A percentile compares a stretch with the other conserved stretches of the same genome.
These are phyloP conservation scores for Hemichromis elongatus DNA, from an alignment of 2,113 vertebrate species.

Conservation along the genomic window DNA sequence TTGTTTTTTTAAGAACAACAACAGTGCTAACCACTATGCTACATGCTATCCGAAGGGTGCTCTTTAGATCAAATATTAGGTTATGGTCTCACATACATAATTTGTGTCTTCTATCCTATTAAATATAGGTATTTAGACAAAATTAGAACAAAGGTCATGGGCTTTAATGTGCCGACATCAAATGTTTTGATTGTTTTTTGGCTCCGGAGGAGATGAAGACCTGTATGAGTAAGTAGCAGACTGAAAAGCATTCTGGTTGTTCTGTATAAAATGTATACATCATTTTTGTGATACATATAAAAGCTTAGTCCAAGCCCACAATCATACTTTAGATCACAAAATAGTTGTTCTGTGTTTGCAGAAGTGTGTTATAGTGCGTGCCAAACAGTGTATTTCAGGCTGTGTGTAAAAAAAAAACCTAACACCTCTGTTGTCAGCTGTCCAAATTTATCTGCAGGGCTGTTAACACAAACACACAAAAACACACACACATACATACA, in stretches of 20 bases:
- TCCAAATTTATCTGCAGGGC: too few relatives aligned
- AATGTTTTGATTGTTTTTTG: neutral
- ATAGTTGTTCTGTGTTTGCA: neutral
- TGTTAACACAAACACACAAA: too few relatives aligned
- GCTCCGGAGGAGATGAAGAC: too few relatives aligned
- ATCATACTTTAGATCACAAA: neutral
- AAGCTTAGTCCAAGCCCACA: neutral
- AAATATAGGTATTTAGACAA: neutral
- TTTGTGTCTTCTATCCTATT: neutral
- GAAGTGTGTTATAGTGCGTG: neutral
- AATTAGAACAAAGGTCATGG: neutral
- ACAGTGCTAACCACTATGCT: too few relatives aligned
- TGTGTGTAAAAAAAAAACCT: too few relatives aligned
- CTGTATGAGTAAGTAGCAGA: neutral
- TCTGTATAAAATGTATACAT: rapidly evolving
- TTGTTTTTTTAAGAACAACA: too few relatives aligned
- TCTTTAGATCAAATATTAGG: too few relatives aligned
- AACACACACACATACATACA: too few relatives aligned
- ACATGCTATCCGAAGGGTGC: too few relatives aligned
- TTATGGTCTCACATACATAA: neutral
- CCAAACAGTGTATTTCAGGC: neutral
- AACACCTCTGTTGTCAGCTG: too few relatives aligned
- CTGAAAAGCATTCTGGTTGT: rapidly evolving
- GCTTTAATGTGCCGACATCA: neutral
- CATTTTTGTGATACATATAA: neutral